phyloP scores from a whole-genome alignment of 2,888 invertebrate species.

The Phaonia tiefii region DNA sequence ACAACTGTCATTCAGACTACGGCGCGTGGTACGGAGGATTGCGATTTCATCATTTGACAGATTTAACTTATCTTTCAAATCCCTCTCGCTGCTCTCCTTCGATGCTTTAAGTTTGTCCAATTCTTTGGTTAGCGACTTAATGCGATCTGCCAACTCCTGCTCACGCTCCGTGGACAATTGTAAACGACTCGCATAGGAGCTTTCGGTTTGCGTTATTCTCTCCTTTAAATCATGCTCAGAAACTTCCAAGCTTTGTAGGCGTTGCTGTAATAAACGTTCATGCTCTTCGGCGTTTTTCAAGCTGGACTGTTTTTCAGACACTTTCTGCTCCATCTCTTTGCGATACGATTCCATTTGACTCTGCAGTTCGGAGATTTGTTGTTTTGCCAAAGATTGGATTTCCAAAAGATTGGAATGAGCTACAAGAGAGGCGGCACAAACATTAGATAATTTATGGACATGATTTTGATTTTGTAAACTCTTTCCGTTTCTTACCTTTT shows the following conservation, averaged over 20 bases:
- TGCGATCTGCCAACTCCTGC: constrained; percentile 75
- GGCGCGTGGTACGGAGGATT: constrained; percentile 72
- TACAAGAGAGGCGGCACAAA: constrained; percentile 71
- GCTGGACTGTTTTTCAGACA: constrained; percentile 77
- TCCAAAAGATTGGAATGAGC: constrained; percentile 83
- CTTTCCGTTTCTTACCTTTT: constrained; percentile 74
- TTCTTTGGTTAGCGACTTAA: constrained; percentile 76
- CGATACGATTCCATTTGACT: constrained; percentile 74
- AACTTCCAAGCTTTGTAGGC: constrained; percentile 72
- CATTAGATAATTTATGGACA: background rate
- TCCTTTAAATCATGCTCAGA: constrained; percentile 75
- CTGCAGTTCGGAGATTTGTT: constrained; percentile 75
- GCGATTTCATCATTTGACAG: constrained; percentile 78
- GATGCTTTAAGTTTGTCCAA: constrained; percentile 74
- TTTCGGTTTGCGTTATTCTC: constrained; percentile 74
- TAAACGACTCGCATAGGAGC: constrained; percentile 72
- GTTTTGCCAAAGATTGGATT: constrained; percentile 74
- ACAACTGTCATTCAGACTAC: constrained; percentile 82
- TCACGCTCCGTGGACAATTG: constrained; percentile 74
- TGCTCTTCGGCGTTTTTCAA: constrained; percentile 78
- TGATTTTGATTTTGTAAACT: background rate
- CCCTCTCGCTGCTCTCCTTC: constrained; percentile 76
- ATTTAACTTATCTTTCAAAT: constrained; percentile 77
- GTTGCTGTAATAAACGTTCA: constrained; percentile 73
- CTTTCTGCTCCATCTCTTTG: constrained; percentile 73